Conservation (phyloP, 2,888 invertebrate species). For the Chironomus riparius region DNA sequence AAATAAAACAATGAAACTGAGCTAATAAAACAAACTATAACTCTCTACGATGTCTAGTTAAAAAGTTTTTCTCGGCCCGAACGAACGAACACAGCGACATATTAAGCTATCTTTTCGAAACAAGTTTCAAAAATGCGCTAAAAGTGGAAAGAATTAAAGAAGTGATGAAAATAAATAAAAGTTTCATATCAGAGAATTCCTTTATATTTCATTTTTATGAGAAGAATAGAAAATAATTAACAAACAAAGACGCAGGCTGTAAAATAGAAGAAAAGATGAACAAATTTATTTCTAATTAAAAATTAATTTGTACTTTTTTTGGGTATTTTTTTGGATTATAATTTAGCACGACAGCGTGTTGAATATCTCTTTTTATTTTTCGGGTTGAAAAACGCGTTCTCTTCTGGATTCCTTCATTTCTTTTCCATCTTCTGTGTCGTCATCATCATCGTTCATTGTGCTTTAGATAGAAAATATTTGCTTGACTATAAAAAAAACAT, state of each 20-base stretch:
- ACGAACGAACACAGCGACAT: no score
- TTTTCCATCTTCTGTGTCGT: no score
- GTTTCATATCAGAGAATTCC: conserved; percentile 3
- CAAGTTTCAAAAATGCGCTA: no score
- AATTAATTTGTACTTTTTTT: conserved; percentile 11
- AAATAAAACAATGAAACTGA: no score
- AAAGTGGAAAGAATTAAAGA: neutral
- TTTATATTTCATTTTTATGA: neutral
- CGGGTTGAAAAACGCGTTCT: neutral
- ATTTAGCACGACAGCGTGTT: conserved; percentile 2
- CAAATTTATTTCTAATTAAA: conserved; percentile 25
- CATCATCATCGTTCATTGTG: no score
- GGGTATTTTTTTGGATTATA: neutral
- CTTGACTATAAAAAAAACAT: no score
- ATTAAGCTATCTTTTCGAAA: no score
- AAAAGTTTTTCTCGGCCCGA: no score
- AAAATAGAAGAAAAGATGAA: neutral
- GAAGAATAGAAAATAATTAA: conserved; percentile 24
- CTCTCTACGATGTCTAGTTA: no score
- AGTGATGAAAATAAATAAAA: conserved; percentile 1
- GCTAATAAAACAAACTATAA: no score
- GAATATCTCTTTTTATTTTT: neutral
- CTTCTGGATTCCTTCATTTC: no score
- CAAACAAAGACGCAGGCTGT: conserved; percentile 1
- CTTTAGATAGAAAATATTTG: no score